Conservation (phyloP, 2,888 invertebrate species). For the Eudemis profundana region DNA sequence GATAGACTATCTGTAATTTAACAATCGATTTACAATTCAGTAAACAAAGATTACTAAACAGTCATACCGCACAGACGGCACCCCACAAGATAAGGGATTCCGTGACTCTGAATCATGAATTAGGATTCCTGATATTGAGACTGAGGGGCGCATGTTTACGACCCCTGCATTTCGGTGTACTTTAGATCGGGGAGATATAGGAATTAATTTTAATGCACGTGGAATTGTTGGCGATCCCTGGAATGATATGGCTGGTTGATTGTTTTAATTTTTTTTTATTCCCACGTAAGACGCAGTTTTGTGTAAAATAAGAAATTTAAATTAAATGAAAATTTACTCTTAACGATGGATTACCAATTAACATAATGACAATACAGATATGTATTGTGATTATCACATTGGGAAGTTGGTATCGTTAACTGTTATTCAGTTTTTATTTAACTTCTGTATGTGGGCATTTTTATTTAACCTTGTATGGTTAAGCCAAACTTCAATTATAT, state of each 20-base stretch:
- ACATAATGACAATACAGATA: too few species aligned
- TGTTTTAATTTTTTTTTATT: not conserved
- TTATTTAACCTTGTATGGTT: too few species aligned
- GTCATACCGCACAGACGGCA: conserved; percentile 25
- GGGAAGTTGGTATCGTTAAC: too few species aligned
- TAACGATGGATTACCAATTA: too few species aligned
- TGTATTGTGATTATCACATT: too few species aligned
- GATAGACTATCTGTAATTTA: not conserved
- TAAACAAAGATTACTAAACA: conserved; percentile 13
- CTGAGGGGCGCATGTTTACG: conserved; percentile 37
- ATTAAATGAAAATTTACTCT: too few species aligned
- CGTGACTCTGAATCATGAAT: conserved; percentile 44
- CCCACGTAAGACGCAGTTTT: not conserved
- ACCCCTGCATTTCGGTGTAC: conserved; percentile 33
- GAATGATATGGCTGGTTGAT: not conserved
- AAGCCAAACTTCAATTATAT: too few species aligned
- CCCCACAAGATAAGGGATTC: conserved; percentile 35
- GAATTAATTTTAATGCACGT: conserved; percentile 18
- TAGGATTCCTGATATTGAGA: conserved; percentile 36
- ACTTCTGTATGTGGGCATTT: too few species aligned
- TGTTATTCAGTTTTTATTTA: too few species aligned
- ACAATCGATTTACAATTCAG: conserved; percentile 10
- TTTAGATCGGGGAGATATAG: conserved; percentile 29
- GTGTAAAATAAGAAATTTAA: too few species aligned
- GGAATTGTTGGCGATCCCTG: conserved; percentile 25